phyloP scores from a whole-genome alignment of 2,113 vertebrate genomes.

The Eurypyga helias region DNA sequence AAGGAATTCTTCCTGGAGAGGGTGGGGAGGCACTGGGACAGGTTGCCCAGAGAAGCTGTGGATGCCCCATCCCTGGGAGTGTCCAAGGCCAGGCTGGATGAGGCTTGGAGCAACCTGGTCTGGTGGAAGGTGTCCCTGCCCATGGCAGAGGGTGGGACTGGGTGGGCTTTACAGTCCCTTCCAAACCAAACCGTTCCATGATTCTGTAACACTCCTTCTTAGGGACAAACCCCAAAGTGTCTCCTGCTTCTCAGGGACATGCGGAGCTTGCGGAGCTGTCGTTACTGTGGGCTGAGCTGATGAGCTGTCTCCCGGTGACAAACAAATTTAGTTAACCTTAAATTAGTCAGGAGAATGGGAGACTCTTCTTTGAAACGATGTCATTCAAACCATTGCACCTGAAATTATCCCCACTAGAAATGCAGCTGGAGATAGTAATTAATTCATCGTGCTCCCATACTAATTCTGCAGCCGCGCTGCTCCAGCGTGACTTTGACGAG shows the following conservation, averaged over 20 bases:
- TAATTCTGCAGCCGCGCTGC: slow-evolving; percentile 64
- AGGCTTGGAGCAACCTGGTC: no score
- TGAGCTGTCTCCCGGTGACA: neutral
- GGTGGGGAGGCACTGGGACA: no score
- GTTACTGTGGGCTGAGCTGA: neutral
- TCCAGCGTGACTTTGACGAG: slow-evolving; percentile 36
- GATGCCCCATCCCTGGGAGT: no score
- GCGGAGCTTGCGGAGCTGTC: neutral
- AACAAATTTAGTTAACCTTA: neutral
- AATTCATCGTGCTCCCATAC: slow-evolving; percentile 74
- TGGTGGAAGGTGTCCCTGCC: no score
- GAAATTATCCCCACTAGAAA: neutral
- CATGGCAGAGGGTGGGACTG: no score
- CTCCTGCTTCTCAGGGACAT: neutral
- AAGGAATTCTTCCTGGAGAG: no score
- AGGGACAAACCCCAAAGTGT: no score
- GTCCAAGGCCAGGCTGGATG: no score
- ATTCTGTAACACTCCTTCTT: no score
- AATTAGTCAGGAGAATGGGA: neutral
- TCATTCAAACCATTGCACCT: neutral
- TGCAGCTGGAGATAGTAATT: slow-evolving; percentile 68
- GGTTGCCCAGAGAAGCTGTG: no score
- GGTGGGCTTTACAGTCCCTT: no score
- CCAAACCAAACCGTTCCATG: no score
- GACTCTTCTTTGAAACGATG: neutral